Evolutionary conservation across 1,140 invertebrate genomes (phyloP), one percentile per base, ranked within the genome.

Genomic region (Cardiocondyla obscurior): DNA sequence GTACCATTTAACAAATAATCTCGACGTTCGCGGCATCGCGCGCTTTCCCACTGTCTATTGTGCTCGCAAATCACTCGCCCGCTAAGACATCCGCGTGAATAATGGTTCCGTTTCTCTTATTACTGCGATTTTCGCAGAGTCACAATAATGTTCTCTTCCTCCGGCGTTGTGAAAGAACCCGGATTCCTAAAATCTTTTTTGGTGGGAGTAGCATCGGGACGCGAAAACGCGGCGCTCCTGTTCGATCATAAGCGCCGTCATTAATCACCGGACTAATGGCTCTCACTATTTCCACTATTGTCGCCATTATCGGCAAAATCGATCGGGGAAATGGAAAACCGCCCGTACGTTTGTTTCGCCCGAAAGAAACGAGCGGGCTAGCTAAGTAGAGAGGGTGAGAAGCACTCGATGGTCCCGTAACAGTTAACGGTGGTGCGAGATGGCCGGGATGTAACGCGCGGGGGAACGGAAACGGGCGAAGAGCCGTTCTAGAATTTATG

Each of bases 401-500:
- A 85, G 74, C 67, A 77, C 36, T 83, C 49, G 86, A 88, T 79
- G 65, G 60, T 69, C n/a, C 67, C 60, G 81, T 85, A 86, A 90
- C 82, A 58, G 82, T 90, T 89, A 88, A 90, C 84, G 84, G 51
- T 44, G 49, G 44, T 58, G 44, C 76, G 57, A 74, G 70, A 88
- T 46, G 83, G 88, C 25, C 67, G 73, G 82, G 36, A 65, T 46
- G 76, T 85, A 85, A 77, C 42, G 81, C 39, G 57, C 5, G 62
- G 44, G 33, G 55, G 28, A 36, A 84, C 39, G 55, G 70, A 33
- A 42, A n/a, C n/a, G n/a, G n/a, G 28, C 62, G 33, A 64, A 65
- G 60, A 42, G 79, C 83, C 64, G 81, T 72, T 88, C 67, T 58
- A 76, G 87, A 92, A 92, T 92, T 92, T 92, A 92, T 90, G 88